Evolutionary conservation across 1,140 invertebrate genomes (phyloP).

Genomic region (Eulimnadia texana): DNA sequence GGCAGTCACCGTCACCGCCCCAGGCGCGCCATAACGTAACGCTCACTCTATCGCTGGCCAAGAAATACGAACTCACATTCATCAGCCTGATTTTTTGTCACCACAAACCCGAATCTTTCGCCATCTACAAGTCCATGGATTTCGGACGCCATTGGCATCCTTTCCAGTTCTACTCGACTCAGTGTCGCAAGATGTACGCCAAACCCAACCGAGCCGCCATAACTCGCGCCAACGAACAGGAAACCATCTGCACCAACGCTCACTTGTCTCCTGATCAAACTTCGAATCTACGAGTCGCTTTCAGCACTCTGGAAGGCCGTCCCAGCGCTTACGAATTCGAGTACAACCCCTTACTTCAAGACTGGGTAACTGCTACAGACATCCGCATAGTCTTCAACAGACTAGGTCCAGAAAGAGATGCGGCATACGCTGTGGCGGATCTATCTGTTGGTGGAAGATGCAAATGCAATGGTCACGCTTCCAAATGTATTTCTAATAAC

Average conservation of each 20-base stretch:
- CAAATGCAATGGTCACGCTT: conserved; percentile 98
- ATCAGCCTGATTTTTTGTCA: conserved; percentile 90
- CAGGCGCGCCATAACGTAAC: conserved; percentile 50
- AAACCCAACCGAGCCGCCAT: conserved; percentile 54
- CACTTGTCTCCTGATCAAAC: too few species aligned
- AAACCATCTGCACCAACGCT: conserved; percentile 78
- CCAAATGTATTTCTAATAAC: conserved; percentile 56
- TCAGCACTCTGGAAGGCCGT: conserved; percentile 85
- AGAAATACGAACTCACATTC: conserved; percentile 96
- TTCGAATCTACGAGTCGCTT: conserved; percentile 64
- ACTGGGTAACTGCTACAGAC: conserved; percentile 98
- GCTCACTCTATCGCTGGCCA: conserved; percentile 71
- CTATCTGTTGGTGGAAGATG: conserved; percentile 93
- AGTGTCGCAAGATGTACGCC: conserved; percentile 72
- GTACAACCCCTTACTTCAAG: conserved; percentile 84
- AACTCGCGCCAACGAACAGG: conserved; percentile 79
- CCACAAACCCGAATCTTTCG: conserved; percentile 84
- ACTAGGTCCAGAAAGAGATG: conserved; percentile 26
- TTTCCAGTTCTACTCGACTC: conserved; percentile 86
- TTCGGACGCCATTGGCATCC: conserved; percentile 86
- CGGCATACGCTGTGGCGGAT: conserved; percentile 79
- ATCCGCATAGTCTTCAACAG: conserved; percentile 84
- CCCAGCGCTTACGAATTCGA: conserved; percentile 89
- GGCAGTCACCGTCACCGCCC: conserved; percentile 76
- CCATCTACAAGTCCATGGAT: conserved; percentile 89